Conservation (phyloP, 1,140 invertebrate genomes). For the Penaeus chinensis region DNA sequence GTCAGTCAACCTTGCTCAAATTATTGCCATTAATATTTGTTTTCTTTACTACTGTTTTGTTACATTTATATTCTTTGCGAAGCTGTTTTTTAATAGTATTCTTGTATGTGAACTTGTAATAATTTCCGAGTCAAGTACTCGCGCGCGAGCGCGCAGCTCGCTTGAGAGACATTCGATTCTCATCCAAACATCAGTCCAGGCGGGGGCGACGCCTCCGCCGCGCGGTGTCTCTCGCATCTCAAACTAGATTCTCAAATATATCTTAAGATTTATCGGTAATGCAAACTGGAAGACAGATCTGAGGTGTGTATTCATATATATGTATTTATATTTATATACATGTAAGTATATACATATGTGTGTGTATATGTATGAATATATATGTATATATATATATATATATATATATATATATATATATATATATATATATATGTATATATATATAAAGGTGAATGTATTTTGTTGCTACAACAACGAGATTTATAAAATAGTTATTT, state of each 20-base stretch:
- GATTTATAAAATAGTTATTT: too few relatives aligned
- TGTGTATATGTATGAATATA: neutral
- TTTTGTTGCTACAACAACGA: neutral
- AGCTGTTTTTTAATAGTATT: neutral
- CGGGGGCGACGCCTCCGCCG: neutral
- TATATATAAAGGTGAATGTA: neutral
- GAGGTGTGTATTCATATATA: neutral
- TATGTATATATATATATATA: neutral
- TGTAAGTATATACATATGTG: neutral
- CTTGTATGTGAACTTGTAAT: neutral
- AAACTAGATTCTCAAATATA: neutral
- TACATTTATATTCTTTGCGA: too few relatives aligned
- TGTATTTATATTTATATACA: conserved; percentile 9
- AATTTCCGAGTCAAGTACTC: neutral
- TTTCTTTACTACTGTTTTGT: neutral
- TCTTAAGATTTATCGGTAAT: too few relatives aligned
- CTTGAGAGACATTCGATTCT: neutral
- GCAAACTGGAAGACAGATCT: neutral
- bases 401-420: conserved; percentile 5
- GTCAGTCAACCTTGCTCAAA: neutral
- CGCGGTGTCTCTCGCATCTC: conserved; percentile 3
- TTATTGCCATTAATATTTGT: conserved; percentile 20
- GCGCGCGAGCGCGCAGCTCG: too few relatives aligned
- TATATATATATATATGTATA: conserved; percentile 15
- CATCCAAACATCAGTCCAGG: neutral